Base-by-base conservation (phyloP, 1,140 invertebrate species). In the Elymnias hypermnestra region DNA sequence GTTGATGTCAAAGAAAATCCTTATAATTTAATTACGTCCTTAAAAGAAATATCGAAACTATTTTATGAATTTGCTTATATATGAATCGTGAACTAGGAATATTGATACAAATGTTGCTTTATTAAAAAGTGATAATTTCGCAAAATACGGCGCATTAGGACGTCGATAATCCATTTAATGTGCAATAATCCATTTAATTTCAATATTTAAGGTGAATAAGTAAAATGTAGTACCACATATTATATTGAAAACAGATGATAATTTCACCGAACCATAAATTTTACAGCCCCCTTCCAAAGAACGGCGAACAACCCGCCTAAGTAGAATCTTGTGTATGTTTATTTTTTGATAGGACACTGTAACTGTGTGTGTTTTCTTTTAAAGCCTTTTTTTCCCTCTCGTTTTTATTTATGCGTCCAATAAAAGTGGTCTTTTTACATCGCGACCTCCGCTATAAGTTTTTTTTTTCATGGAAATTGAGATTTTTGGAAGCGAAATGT, bases 311-410 rank as follows among this genome's bases (percentile, higher is more conserved):
- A 51, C 57, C 69, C 58, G 53, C 63, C 74, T 81, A 81, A 83
- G 79, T 83, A 79, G 69, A 81, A 74, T 65, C 64, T 72, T 74
- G 55, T 79, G 74, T 78, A 66, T 83, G 69, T 83, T 83, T 83
- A 69, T 76, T 83, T 82, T 83, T 72, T 76, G 79, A 83, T 84
- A 84, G 79, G 73, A 73, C 73, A 73, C 73, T 75, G 79, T 83
- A 83, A 76, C 67, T 64, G 70, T 72, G 66, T 68, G 62, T 66
- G 70, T 78, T 82, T 77, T 79, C 72, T 78, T 62, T 81, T 68
- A 72, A 69, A 66, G 63, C 49, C 63, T 72, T 68, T 78, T 26
- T 77, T 72, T 71, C 51, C 43, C 36, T 65, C 21, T 46, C 28
- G 43, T 68, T 72, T 75, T 73, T 74, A 74, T 72, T 73, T 73